Conservation (phyloP, 2,113 vertebrate genomes). For the Psittacula cyanocephala region DNA sequence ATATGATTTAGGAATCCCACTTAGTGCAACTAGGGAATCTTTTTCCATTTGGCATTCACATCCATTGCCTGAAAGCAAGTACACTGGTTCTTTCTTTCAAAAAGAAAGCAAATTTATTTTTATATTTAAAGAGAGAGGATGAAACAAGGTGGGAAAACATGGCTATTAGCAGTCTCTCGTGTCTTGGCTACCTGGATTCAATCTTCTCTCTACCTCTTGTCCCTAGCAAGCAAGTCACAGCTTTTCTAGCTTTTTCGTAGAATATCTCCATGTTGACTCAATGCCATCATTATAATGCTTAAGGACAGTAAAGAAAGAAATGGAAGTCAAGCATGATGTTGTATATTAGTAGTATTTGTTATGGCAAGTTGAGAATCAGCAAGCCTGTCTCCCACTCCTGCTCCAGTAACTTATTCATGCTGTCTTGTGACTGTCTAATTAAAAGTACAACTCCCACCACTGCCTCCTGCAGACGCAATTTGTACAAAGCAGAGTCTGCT, state of each 20-base stretch:
- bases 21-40: not conserved
- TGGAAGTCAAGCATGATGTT: not conserved
- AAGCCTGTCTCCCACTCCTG: not conserved
- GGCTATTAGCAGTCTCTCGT: not conserved
- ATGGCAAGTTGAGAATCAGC: not conserved
- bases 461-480: constrained; percentile 4
- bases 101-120: not conserved
- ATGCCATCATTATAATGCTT: not conserved
- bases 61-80: not conserved
- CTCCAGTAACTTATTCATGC: not conserved
- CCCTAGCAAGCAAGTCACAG: not conserved
- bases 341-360: not conserved
- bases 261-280: not conserved
- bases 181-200: not conserved
- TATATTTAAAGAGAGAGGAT: not conserved
- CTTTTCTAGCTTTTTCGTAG: not conserved
- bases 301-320: not conserved
- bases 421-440: not conserved
- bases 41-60: not conserved
- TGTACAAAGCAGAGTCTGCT: constrained; percentile 1
- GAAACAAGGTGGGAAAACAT: not conserved
- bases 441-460: not conserved
- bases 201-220: not conserved
- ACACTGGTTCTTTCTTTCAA: not conserved
- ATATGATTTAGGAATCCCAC: not conserved